Evolutionary conservation across 2,888 invertebrate species (phyloP), one percentile per base, ranked within the genome.

Genomic region (Dryomyza anilis): DNA sequence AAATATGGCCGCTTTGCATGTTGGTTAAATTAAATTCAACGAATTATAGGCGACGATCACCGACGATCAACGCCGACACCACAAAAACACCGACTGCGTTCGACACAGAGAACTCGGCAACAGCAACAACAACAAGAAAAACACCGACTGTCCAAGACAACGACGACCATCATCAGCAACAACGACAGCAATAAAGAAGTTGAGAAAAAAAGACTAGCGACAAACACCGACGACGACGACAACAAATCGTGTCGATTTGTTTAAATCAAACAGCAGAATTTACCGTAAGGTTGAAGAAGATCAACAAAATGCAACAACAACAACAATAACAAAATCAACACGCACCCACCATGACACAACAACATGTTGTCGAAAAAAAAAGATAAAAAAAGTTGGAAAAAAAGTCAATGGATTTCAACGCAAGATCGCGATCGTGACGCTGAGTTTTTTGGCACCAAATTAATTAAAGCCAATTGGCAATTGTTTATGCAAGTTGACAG

Each of bases 1-100:
- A 79, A 79, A 79, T 80, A 81, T 78, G 79, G 80, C 74, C 66
- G 68, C 67, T 63, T 65, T 64, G 65, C 69, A 67, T 67, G 67
- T 69, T 33, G 64, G 55, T 63, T 63, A 66, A 68, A 67, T 67
- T 67, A 70, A 68, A 66, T 65, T 60, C 62, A 66, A 65, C 64
- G 46, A 53, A 39, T 61, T 66, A 62, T 36, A 65, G 60, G 50
- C 48, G 39, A 25, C 48, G 36, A 36, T 25, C 59, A 53, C 56
- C 30, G 16, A 25, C 46, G 12, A 29, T 69, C 68, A 69, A 67
- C 70, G 70, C 69, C 69, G 69, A 65, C 69, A 65, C 71, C 72
- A 73, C 72, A 73, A 73, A 72, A 61, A 39, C 56, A 39, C 56
- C 56, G 56, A 36, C 39, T 39, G 39, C 74, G 67, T 72, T 72